A percentile compares a stretch with the other conserved stretches of the same genome.
Evolutionary conservation across 1,140 invertebrate genomes (phyloP).

Genomic region (Listronotus oregonensis): DNA sequence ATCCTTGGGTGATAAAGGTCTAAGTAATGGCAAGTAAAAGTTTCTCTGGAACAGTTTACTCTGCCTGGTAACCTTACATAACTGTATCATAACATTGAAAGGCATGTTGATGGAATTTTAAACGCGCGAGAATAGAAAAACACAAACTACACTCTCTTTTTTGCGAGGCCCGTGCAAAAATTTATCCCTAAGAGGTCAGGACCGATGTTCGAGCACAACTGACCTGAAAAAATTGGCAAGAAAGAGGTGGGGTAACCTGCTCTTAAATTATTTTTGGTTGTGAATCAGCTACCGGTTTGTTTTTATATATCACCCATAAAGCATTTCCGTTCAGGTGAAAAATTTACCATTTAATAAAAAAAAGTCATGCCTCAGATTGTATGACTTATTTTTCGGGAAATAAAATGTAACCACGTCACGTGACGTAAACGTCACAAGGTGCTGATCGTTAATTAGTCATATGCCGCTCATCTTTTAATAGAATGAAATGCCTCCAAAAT

Average conservation of each 20-base stretch:
- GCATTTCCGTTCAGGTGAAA: slow-evolving; percentile 14
- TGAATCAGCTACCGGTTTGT: slow-evolving; percentile 14
- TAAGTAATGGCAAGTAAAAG: slow-evolving; percentile 81
- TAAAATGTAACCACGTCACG: too few relatives aligned
- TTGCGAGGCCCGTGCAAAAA: slow-evolving; percentile 15
- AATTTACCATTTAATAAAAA: too few relatives aligned
- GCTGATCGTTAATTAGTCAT: too few relatives aligned
- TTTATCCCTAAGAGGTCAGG: slow-evolving; percentile 35
- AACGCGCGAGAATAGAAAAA: neutral
- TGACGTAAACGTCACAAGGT: too few relatives aligned
- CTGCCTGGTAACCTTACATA: slow-evolving; percentile 79
- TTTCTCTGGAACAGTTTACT: slow-evolving; percentile 79
- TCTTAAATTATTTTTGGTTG: slow-evolving; percentile 22
- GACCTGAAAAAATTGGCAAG: slow-evolving; percentile 27
- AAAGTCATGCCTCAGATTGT: too few relatives aligned
- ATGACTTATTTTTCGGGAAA: too few relatives aligned
- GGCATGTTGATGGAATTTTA: slow-evolving; percentile 45
- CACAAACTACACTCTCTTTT: slow-evolving; percentile 8
- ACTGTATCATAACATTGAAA: slow-evolving; percentile 63
- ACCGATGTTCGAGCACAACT: slow-evolving; percentile 35
- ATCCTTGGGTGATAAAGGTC: slow-evolving; percentile 79
- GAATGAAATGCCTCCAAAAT: too few relatives aligned
- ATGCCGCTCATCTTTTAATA: too few relatives aligned
- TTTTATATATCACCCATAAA: neutral
- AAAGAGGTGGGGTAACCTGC: slow-evolving; percentile 30